These are phyloP conservation scores for Choristoneura rosaceana DNA, from an alignment of 2,888 invertebrate species.

Conservation along the genomic window DNA sequence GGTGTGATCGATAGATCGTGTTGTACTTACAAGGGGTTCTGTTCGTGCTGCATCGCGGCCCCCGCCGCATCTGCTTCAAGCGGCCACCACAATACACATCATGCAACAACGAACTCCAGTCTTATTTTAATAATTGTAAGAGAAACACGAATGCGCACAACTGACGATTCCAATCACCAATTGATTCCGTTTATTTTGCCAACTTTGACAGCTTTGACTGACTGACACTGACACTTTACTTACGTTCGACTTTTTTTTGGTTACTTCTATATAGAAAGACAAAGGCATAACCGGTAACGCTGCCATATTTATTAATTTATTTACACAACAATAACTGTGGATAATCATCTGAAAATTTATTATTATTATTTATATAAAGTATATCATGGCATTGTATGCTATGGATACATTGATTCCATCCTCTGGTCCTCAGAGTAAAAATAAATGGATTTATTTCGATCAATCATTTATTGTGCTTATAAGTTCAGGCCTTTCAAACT, in stretches of 20 bases:
- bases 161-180: neutral
- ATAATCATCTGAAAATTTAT: too few relatives aligned
- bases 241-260: neutral
- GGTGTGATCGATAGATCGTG: neutral
- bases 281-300: neutral
- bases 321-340: too few relatives aligned
- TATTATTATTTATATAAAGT: too few relatives aligned
- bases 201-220: constrained; percentile 39
- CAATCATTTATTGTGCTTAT: too few relatives aligned
- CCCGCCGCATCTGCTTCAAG: constrained; percentile 8
- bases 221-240: neutral
- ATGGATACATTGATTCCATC: too few relatives aligned
- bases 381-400: too few relatives aligned
- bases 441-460: too few relatives aligned
- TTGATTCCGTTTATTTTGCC: neutral
- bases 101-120: neutral
- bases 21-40: constrained; percentile 6
- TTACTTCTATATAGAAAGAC: neutral
- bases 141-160: constrained; percentile 3
- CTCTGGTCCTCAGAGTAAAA: too few relatives aligned
- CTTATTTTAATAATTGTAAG: neutral
- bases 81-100: constrained; percentile 3
- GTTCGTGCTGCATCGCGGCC: constrained; percentile 9
- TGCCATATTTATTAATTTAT: neutral
- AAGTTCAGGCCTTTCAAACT: too few relatives aligned